These are phyloP conservation scores for Latheticus oryzae DNA, from an alignment of 2,888 invertebrate species.

Conservation along the genomic window DNA sequence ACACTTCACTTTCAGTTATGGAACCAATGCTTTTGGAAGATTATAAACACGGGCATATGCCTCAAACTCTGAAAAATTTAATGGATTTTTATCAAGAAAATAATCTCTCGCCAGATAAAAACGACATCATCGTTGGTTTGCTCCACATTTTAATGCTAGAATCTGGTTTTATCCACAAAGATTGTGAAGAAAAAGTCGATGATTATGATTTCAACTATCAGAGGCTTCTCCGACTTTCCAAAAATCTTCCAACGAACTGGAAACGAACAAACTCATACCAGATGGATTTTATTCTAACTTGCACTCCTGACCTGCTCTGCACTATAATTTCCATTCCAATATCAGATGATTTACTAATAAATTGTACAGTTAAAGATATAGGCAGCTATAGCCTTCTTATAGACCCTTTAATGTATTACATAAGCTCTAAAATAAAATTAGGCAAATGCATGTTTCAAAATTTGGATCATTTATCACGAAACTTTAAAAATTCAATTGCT, in stretches of 20 bases:
- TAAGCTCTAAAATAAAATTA: slow-evolving; percentile 43
- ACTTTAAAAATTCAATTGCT: slow-evolving; percentile 58
- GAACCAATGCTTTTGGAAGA: slow-evolving; percentile 60
- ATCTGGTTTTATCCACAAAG: slow-evolving; percentile 59
- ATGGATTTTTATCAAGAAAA: slow-evolving; percentile 49
- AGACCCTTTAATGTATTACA: slow-evolving; percentile 58
- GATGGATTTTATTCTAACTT: slow-evolving; percentile 40
- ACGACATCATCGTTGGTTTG: slow-evolving; percentile 60
- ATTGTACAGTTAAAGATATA: slow-evolving; percentile 55
- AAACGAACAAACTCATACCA: slow-evolving; percentile 50
- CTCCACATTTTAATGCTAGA: slow-evolving; percentile 63
- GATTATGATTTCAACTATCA: slow-evolving; percentile 54
- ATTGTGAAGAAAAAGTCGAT: slow-evolving; percentile 44
- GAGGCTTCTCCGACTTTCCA: slow-evolving; percentile 51
- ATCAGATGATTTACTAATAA: slow-evolving; percentile 59
- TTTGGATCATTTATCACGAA: slow-evolving; percentile 55
- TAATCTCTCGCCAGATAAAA: slow-evolving; percentile 41
- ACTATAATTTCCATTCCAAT: slow-evolving; percentile 52
- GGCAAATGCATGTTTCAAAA: slow-evolving; percentile 53
- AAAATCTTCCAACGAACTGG: slow-evolving; percentile 53
- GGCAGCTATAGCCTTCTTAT: slow-evolving; percentile 52
- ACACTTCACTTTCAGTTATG: slow-evolving; percentile 57
- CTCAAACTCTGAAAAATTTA: slow-evolving; percentile 56
- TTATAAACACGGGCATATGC: slow-evolving; percentile 52
- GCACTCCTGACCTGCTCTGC: slow-evolving; percentile 49